Percentiles rank a stretch among this genome's conserved stretches.
Conservation (phyloP, 2,888 invertebrate species). For the Metopia argyrocephala region DNA sequence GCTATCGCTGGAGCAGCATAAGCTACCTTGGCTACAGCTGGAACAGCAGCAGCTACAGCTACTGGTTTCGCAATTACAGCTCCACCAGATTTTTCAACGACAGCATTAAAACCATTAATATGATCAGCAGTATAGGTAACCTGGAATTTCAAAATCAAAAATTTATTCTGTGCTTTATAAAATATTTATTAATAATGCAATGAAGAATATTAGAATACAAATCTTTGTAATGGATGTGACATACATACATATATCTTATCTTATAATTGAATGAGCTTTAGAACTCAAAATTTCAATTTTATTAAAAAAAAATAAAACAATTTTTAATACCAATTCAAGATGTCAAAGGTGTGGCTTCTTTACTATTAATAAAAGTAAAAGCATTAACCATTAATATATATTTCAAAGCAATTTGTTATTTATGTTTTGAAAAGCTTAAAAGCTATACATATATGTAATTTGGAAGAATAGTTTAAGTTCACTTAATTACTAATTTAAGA, state of each 20-base stretch:
- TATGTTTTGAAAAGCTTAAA: too few species aligned
- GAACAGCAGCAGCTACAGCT: constrained; percentile 68
- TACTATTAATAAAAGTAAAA: too few species aligned
- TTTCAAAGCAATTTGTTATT: too few species aligned
- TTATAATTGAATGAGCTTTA: too few species aligned
- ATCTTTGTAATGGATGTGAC: background rate
- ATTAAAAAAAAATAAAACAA: too few species aligned
- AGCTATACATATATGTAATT: too few species aligned
- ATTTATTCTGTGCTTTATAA: background rate
- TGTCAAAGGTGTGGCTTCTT: background rate
- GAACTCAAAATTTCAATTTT: too few species aligned
- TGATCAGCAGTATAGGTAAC: constrained; percentile 84
- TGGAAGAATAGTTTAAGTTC: too few species aligned
- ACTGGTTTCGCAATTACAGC: constrained; percentile 68
- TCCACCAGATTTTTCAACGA: constrained; percentile 80
- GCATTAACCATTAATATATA: too few species aligned
- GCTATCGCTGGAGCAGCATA: constrained; percentile 69
- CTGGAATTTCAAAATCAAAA: constrained; percentile 5
- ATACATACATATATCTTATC: background rate
- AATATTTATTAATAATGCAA: too few species aligned
- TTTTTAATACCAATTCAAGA: background rate
- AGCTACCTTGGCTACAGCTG: constrained; percentile 71
- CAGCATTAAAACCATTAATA: constrained; percentile 84
- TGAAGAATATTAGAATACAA: background rate
- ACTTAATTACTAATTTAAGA: too few species aligned